phyloP scores from a whole-genome alignment of 2,797 vertebrate species.

The Masticophis lateralis region DNA sequence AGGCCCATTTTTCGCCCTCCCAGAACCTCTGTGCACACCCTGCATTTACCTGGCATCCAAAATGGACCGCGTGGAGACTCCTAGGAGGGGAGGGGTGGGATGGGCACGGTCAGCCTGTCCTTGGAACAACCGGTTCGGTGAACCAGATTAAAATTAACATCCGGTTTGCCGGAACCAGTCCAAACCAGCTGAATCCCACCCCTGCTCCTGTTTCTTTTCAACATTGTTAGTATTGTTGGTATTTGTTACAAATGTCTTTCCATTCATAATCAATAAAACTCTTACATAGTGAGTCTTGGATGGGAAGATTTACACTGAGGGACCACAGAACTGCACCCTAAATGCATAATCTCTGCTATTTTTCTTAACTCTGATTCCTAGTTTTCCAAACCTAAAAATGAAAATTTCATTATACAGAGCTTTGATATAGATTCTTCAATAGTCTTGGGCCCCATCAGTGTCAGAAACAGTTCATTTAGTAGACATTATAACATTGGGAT shows the following conservation, averaged over 20 bases:
- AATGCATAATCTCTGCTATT: neutral
- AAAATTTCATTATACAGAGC: neutral
- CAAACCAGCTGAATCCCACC: too few species aligned
- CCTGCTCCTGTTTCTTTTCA: neutral
- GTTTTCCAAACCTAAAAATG: neutral
- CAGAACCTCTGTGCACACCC: too few species aligned
- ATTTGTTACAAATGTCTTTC: neutral
- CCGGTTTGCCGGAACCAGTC: too few species aligned
- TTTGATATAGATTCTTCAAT: neutral
- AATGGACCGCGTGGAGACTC: too few species aligned
- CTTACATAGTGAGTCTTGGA: neutral
- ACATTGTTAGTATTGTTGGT: neutral
- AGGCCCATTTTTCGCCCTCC: too few species aligned
- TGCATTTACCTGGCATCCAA: too few species aligned
- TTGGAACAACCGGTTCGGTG: too few species aligned
- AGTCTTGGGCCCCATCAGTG: neutral
- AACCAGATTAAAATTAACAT: too few species aligned
- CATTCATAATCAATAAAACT: neutral
- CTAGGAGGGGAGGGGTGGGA: too few species aligned
- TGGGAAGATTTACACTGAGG: neutral
- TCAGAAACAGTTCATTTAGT: neutral
- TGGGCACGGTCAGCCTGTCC: too few species aligned
- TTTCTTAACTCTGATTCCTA: neutral
- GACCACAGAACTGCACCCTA: neutral
- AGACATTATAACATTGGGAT: neutral